Evolutionary conservation across 2,797 vertebrate genomes (phyloP).

Genomic region (Rhinoraja longicauda): DNA sequence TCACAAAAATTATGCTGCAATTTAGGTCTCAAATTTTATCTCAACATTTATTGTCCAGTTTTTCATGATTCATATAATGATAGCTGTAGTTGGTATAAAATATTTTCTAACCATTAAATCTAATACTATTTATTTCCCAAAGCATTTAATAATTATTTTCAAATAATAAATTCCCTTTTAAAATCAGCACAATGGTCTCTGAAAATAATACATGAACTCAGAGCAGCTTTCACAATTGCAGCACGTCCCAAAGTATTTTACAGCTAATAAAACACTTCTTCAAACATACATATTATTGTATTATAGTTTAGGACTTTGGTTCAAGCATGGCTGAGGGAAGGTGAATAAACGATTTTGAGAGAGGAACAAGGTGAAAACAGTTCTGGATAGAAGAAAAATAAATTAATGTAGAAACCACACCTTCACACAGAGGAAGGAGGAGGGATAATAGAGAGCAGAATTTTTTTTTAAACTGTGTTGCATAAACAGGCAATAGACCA

Average conservation of each 20-base stretch:
- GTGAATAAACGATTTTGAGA: too few relatives aligned
- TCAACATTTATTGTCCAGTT: neutral
- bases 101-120: neutral
- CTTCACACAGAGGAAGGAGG: neutral
- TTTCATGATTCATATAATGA: neutral
- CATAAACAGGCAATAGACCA: neutral
- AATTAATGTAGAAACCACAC: neutral
- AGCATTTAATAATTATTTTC: neutral
- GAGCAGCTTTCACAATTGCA: neutral
- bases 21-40: neutral
- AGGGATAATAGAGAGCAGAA: neutral
- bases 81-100: neutral
- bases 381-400: neutral
- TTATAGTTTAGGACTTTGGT: neutral
- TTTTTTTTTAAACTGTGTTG: too few relatives aligned
- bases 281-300: neutral
- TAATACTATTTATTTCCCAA: neutral
- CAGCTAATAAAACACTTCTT: neutral
- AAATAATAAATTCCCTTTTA: neutral
- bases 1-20: neutral
- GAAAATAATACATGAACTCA: neutral
- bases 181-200: neutral
- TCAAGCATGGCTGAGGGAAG: neutral
- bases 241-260: neutral
- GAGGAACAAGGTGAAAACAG: neutral